Evolutionary conservation across 2,113 vertebrate species (phyloP), one percentile per base, ranked within the genome.

Genomic region (Atractosteus spatula): DNA sequence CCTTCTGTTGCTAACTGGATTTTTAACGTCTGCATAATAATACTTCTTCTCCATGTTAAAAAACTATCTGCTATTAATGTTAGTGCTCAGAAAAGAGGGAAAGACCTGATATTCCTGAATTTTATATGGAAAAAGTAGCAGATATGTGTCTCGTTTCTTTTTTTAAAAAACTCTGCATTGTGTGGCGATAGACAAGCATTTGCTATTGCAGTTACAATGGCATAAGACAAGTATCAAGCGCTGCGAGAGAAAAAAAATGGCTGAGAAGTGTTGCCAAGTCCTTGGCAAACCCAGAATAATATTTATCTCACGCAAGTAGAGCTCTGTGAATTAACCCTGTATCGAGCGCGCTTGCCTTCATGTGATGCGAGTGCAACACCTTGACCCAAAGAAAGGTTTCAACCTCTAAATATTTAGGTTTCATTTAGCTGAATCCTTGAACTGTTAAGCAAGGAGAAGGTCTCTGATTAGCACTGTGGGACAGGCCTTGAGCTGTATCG

Each of bases 351-450:
- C 61, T 66, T 65, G 17, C 75, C 78, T 74, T 77, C 80, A 80
- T 84, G 81, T 83, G 83, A 86, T 88, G 83, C 82, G 82, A 87
- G 82, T 80, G 88, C 88, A 89, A 89, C 91, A 85, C 79, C 84
- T 76, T 85, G 90, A 91, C 89, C 90, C 92, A 91, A 90, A 83
- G 81, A 88, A 91, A 91, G 90, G 92, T 91, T 89, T 89, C 85
- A 88, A 89, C 89, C 5, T 92, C 91, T 91, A 92, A 92, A 92
- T 92, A 92, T 92, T 93, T 93, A 90, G 87, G 86, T 90, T 87
- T 84, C 86, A 81, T 91, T 92, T 88, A 89, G 89, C 91, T 89
- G 88, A 85, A 91, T 91, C 88, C 86, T 88, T 84, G 83, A 86
- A 89, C 88, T 83, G 84, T 88, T 59, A 80, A 82, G 88, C 87